Percentiles rank a stretch among this genome's conserved stretches.
These are phyloP conservation scores for Ormyrus thymus DNA, from an alignment of 2,888 invertebrate genomes.

Conservation along the genomic window DNA sequence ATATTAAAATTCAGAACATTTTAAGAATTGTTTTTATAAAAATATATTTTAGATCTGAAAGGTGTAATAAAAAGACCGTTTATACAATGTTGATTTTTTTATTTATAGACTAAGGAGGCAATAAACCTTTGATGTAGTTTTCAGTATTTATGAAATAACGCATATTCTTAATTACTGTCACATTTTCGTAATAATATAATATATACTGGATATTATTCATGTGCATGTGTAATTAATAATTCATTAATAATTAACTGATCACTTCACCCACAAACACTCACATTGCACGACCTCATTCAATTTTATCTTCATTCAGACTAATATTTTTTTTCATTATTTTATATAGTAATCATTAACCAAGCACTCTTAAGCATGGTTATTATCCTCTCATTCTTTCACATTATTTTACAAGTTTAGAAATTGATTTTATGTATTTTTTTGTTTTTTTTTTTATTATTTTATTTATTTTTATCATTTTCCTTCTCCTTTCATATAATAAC, in stretches of 20 bases:
- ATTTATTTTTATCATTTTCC: constrained; percentile 45
- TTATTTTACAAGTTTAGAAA: constrained; percentile 57
- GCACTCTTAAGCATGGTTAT: constrained; percentile 52
- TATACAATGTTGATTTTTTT: constrained; percentile 64
- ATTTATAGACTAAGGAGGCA: constrained; percentile 69
- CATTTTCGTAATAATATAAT: constrained; percentile 63
- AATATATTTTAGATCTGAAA: background rate
- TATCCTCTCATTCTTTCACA: constrained; percentile 49
- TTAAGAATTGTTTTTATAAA: no score
- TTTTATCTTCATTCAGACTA: constrained; percentile 59
- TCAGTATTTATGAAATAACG: constrained; percentile 70
- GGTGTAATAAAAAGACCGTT: constrained; percentile 48
- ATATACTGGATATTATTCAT: constrained; percentile 66
- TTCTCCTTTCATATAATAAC: constrained; percentile 47
- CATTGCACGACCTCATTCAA: constrained; percentile 59
- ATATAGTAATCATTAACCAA: constrained; percentile 47
- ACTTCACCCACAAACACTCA: constrained; percentile 58
- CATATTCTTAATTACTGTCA: constrained; percentile 70
- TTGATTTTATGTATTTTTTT: constrained; percentile 57
- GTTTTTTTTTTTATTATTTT: constrained; percentile 48
- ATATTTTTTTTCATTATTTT: constrained; percentile 57
- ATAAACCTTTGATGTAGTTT: constrained; percentile 66
- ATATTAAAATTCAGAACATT: no score
- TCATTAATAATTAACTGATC: constrained; percentile 67
- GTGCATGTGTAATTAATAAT: constrained; percentile 70